Conservation (phyloP, 2,888 invertebrate species). For the Rambutsinella grinnellia region DNA sequence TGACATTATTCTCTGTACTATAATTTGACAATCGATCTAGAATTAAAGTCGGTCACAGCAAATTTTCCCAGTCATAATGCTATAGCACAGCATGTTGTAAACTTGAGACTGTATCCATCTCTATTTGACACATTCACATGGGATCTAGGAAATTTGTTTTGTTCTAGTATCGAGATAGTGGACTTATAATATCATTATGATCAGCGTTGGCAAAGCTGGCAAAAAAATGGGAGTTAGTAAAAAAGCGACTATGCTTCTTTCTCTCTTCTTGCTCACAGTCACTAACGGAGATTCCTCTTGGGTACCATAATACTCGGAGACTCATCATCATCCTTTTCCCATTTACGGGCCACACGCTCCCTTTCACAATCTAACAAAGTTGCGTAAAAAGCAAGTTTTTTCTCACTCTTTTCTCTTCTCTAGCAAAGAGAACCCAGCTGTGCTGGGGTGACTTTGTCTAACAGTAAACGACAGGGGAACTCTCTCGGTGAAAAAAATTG, state of each 20-base stretch:
- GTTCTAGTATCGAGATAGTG: no score
- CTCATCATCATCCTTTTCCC: conserved; percentile 50
- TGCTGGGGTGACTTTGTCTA: background rate
- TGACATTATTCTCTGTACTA: no score
- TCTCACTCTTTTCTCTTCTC: background rate
- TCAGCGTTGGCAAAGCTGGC: background rate
- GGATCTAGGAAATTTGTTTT: no score
- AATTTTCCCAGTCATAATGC: no score
- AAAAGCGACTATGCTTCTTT: background rate
- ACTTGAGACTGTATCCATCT: background rate
- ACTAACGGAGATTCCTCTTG: conserved; percentile 47
- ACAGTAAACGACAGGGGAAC: background rate
- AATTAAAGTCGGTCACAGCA: no score
- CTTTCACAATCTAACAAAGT: conserved; percentile 45
- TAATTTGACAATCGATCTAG: no score
- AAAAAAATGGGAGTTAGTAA: background rate
- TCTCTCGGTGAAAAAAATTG: background rate
- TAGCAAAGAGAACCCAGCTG: conserved; percentile 5
- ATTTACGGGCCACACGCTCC: conserved; percentile 54
- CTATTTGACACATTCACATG: background rate
- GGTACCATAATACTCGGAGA: conserved; percentile 46
- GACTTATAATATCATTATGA: background rate
- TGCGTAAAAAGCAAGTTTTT: conserved; percentile 23
- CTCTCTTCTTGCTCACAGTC: conserved; percentile 11
- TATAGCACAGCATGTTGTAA: no score